These are phyloP conservation scores for Euplagia quadripunctaria DNA, from an alignment of 2,888 invertebrate genomes.

Conservation along the genomic window DNA sequence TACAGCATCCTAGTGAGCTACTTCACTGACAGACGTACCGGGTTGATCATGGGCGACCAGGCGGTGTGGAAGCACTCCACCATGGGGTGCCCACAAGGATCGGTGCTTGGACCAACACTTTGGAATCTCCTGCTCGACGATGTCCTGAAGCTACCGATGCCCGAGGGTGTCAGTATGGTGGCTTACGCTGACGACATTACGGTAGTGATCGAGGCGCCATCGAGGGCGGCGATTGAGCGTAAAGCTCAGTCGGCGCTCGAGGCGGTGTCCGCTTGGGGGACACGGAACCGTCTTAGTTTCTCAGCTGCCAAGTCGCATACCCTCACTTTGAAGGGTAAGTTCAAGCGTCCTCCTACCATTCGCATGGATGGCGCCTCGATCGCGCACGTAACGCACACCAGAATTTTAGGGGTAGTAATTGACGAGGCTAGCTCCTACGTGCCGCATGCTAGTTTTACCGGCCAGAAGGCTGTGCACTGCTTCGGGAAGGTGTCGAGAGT, in stretches of 20 bases:
- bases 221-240: background rate
- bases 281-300: background rate
- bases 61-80: background rate
- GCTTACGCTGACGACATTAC: conserved; percentile 7
- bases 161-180: background rate
- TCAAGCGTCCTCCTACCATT: too few relatives aligned
- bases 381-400: too few relatives aligned
- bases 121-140: conserved; percentile 24
- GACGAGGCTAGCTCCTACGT: too few relatives aligned
- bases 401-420: too few relatives aligned
- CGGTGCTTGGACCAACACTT: background rate
- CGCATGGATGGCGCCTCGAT: too few relatives aligned
- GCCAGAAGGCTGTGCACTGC: too few relatives aligned
- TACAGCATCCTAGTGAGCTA: background rate
- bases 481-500: too few relatives aligned
- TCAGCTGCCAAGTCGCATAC: too few relatives aligned
- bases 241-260: background rate
- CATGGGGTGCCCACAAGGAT: background rate
- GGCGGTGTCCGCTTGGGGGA: background rate
- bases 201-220: background rate
- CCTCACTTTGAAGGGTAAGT: too few relatives aligned
- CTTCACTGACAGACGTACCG: background rate
- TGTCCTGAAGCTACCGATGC: conserved; percentile 3
- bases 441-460: too few relatives aligned
- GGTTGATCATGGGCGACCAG: background rate